Percentiles rank a stretch among this genome's conserved stretches.
Conservation (phyloP, 2,797 vertebrate genomes). For the Chiroxiphia lanceolata region DNA sequence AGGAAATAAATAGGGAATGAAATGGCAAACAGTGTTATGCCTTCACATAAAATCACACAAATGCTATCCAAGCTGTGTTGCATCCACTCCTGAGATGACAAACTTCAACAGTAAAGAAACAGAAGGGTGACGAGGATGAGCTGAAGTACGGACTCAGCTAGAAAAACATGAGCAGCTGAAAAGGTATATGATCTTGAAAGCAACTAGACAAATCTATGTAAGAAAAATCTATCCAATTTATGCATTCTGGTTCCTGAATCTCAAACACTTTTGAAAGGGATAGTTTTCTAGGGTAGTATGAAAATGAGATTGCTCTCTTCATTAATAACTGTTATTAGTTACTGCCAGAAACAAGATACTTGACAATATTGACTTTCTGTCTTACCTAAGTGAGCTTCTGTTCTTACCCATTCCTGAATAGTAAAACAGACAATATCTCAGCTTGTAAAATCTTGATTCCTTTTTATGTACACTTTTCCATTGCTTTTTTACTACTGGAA, state of each 20-base stretch:
- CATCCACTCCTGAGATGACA: neutral
- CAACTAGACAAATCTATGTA: neutral
- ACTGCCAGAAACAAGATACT: neutral
- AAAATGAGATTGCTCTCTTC: neutral
- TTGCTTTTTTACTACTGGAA: neutral
- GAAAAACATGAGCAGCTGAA: neutral
- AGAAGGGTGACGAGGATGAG: neutral
- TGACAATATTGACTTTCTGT: neutral
- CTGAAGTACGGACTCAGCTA: neutral
- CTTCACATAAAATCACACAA: neutral
- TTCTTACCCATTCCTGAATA: neutral
- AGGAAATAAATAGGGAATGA: neutral
- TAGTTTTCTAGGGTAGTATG: neutral
- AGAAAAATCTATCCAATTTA: neutral
- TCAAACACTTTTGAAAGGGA: neutral
- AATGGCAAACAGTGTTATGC: neutral
- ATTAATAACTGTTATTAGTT: neutral
- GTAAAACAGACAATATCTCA: neutral
- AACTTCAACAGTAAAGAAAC: neutral
- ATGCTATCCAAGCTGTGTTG: neutral
- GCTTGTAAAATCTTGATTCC: neutral
- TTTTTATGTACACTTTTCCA: neutral
- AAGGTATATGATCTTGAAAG: neutral
- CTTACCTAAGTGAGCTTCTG: neutral
- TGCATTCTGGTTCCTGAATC: neutral